These are phyloP conservation scores for Palythoa heliodiscus DNA, from an alignment of 92 coral and sea anemone genomes.

Conservation along the genomic window DNA sequence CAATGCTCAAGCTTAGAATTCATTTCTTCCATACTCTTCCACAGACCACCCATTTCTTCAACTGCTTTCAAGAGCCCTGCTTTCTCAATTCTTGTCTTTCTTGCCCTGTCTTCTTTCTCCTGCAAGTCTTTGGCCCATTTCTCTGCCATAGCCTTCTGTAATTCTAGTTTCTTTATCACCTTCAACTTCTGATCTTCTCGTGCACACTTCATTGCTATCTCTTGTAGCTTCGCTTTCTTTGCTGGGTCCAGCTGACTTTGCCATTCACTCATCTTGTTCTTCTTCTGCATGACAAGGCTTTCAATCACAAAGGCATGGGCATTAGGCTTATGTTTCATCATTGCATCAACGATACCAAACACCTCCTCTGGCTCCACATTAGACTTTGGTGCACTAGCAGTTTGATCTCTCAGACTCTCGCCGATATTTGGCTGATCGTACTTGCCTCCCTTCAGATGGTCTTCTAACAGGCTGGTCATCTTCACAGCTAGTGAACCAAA, in stretches of 20 bases:
- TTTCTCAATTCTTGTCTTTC: not conserved
- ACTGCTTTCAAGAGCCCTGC: conserved; percentile 5
- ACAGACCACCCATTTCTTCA: conserved; percentile 24
- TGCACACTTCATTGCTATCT: conserved; percentile 6
- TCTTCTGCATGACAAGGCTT: conserved; percentile 22
- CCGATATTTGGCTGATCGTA: not conserved
- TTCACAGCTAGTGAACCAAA: too few species aligned
- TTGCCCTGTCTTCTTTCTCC: conserved; percentile 2
- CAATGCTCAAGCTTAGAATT: not conserved
- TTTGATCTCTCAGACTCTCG: not conserved
- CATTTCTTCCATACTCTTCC: not conserved
- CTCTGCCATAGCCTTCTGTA: conserved; percentile 11
- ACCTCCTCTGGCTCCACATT: conserved; percentile 30
- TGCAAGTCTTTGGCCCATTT: not conserved
- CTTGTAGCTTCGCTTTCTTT: conserved; percentile 1
- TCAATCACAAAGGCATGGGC: conserved; percentile 28
- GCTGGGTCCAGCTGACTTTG: conserved; percentile 13
- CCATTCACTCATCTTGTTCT: conserved; percentile 18
- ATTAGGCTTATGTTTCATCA: conserved; percentile 28
- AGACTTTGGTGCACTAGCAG: conserved; percentile 12
- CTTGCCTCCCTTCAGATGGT: too few species aligned
- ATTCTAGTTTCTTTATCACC: not conserved
- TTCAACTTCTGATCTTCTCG: not conserved
- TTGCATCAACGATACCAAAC: conserved; percentile 28
- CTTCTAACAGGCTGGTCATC: too few species aligned